Evolutionary conservation across 2,797 vertebrate genomes (phyloP).

Genomic region (Dicrostonyx torquatus): DNA sequence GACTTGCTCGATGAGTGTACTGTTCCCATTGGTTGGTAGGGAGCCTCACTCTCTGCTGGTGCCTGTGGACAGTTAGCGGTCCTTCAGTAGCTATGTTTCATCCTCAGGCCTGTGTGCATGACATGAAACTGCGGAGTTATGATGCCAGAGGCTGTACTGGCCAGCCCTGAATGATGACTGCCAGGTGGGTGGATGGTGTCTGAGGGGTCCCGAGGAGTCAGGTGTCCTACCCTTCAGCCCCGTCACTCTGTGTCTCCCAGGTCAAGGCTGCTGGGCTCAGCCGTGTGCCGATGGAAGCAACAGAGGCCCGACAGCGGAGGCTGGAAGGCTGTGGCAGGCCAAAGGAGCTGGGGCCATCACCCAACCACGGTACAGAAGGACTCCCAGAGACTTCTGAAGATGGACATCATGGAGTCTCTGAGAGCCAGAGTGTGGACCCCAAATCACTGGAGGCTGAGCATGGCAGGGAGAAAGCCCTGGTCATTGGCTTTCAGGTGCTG

Average conservation of each 20-base stretch:
- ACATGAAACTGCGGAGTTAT: neutral
- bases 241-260: conserved; percentile 57
- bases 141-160: neutral
- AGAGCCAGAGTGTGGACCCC: conserved; percentile 85
- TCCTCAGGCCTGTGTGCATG: neutral
- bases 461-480: conserved; percentile 87
- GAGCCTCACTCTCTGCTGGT: neutral
- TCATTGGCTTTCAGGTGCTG: conserved; percentile 90
- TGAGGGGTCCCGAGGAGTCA: neutral
- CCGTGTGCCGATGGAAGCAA: conserved; percentile 88
- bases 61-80: neutral
- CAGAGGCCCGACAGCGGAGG: conserved; percentile 89
- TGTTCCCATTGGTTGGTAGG: neutral
- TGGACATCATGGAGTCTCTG: conserved; percentile 72
- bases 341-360: conserved; percentile 83
- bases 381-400: conserved; percentile 78
- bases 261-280: conserved; percentile 18
- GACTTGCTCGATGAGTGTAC: neutral
- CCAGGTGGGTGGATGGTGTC: neutral
- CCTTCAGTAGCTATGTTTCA: neutral
- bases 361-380: conserved; percentile 86
- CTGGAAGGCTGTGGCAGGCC: conserved; percentile 86
- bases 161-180: neutral
- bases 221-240: neutral
- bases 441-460: conserved; percentile 83